Percentiles rank a stretch among this genome's conserved stretches.
Evolutionary conservation across 2,113 vertebrate species (phyloP).

Genomic region (Corythoichthys intestinalis): DNA sequence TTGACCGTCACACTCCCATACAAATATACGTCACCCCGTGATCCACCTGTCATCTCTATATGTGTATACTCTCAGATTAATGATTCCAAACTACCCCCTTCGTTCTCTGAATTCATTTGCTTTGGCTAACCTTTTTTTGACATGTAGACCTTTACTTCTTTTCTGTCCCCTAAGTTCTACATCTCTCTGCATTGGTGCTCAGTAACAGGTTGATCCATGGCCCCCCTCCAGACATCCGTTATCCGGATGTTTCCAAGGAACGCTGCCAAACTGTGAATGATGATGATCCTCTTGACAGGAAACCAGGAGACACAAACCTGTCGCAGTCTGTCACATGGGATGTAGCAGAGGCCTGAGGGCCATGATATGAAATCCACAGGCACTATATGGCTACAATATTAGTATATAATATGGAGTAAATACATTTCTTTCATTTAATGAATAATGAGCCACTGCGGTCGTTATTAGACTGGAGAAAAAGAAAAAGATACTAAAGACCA

Average conservation of each 20-base stretch:
- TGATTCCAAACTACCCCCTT: background rate
- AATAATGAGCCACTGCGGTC: background rate
- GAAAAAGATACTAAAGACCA: too few species aligned
- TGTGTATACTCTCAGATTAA: background rate
- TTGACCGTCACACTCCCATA: background rate
- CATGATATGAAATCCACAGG: slow-evolving; percentile 15
- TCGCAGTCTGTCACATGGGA: slow-evolving; percentile 49
- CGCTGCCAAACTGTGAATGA: slow-evolving; percentile 48
- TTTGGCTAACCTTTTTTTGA: background rate
- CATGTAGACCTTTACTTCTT: background rate
- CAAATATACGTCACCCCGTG: slow-evolving; percentile 1
- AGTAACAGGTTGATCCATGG: slow-evolving; percentile 59
- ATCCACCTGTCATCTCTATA: slow-evolving; percentile 10
- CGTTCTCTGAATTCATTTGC: background rate
- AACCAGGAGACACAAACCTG: slow-evolving; percentile 47
- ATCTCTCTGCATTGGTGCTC: slow-evolving; percentile 18
- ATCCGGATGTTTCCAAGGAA: slow-evolving; percentile 57
- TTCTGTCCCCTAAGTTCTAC: slow-evolving; percentile 20
- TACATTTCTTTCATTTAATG: background rate
- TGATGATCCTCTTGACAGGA: slow-evolving; percentile 60
- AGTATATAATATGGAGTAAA: background rate
- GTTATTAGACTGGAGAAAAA: background rate
- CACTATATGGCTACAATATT: background rate
- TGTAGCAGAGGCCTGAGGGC: slow-evolving; percentile 17
- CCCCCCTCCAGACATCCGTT: slow-evolving; percentile 58